phyloP scores from a whole-genome alignment of 2,113 vertebrate species.

The Mirounga angustirostris region DNA sequence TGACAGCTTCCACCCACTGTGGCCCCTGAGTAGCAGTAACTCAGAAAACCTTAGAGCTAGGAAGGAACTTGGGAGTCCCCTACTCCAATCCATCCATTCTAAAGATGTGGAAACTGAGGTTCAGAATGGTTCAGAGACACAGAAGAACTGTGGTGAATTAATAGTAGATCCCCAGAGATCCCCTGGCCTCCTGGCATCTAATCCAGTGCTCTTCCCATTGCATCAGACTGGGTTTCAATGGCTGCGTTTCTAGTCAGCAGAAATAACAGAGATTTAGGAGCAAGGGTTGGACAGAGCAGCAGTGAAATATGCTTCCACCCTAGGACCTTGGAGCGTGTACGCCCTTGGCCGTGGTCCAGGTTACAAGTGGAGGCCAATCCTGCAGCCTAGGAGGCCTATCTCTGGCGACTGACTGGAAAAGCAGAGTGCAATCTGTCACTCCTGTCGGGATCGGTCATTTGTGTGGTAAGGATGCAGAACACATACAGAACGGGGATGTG shows the following conservation, averaged over 20 bases:
- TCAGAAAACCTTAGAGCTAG: neutral
- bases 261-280: neutral
- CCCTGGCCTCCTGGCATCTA: neutral
- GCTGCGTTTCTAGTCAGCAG: neutral
- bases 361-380: neutral
- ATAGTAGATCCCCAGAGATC: neutral
- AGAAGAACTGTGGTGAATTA: neutral
- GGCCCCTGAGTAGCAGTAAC: neutral
- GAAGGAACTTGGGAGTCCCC: neutral
- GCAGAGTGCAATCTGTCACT: neutral
- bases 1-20: neutral
- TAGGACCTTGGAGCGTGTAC: neutral
- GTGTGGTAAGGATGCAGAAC: neutral
- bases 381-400: neutral
- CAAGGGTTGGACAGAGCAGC: neutral
- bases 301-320: neutral
- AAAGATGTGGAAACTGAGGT: neutral
- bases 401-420: neutral
- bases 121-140: neutral
- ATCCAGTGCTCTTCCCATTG: neutral
- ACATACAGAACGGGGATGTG: neutral
- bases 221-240: neutral
- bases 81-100: neutral
- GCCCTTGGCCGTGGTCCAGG: neutral
- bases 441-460: no score